These are phyloP conservation scores for Felis chaus DNA, from an alignment of 2,113 vertebrate species.

Conservation along the genomic window DNA sequence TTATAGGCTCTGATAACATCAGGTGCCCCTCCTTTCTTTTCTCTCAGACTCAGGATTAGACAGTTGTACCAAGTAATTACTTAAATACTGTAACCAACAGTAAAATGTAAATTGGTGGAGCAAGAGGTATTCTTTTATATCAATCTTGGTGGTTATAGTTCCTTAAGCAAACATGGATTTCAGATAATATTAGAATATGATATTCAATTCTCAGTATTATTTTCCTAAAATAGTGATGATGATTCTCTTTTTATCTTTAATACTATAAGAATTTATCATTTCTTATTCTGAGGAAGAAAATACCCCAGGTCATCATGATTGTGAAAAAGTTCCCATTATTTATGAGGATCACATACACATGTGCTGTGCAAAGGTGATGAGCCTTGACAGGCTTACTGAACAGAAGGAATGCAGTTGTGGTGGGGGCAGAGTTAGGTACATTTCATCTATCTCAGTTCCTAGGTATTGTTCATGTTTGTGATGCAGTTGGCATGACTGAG, in stretches of 20 bases:
- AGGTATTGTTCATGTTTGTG: not conserved
- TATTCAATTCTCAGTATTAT: not conserved
- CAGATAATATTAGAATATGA: not conserved
- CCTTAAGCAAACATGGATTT: not conserved
- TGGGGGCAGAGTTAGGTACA: not conserved
- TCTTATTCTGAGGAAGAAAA: not conserved
- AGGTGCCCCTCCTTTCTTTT: not conserved
- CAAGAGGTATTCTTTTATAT: not conserved
- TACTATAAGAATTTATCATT: not conserved
- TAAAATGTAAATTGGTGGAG: not conserved
- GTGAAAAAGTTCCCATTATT: not conserved
- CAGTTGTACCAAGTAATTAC: not conserved
- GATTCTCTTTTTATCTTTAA: conserved; percentile 7
- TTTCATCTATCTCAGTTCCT: not conserved
- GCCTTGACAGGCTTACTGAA: conserved; percentile 10
- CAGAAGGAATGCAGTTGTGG: not conserved
- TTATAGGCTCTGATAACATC: not conserved
- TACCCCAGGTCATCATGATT: not conserved
- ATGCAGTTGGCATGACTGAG: not conserved
- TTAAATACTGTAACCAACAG: not conserved
- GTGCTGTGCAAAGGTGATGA: not conserved
- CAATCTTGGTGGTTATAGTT: not conserved
- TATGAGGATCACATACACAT: too few species aligned
- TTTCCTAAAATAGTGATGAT: not conserved
- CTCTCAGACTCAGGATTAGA: not conserved